Evolutionary conservation across 2,888 invertebrate genomes (phyloP), one percentile per base, ranked within the genome.

Genomic region (Leptopilina syphax): DNA sequence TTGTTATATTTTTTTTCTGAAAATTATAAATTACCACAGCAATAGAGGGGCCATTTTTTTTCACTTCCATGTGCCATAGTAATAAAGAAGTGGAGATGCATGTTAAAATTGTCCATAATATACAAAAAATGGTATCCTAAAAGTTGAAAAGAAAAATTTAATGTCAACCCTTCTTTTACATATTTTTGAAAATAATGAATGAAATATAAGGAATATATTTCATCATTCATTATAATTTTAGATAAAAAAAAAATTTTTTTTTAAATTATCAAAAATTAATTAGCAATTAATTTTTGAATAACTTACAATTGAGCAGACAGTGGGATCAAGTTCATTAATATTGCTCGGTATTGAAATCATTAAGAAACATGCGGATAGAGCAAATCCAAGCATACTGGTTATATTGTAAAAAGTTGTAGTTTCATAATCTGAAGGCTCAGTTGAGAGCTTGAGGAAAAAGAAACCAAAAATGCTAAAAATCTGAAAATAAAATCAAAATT

Each of bases 401-500:
- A 73, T 13, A 13, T 73, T 73, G 57, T 73, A 73, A 73, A 73
- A 73, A 12, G 73, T 73, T 57, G 73, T 73, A n/a, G 54, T 73
- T n/a, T 73, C 73, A 57, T 73, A 73, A 7, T 73, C 73, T 13
- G n/a, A 54, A 27, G 73, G 57, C 1, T 73, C 73, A 9, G 57
- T 57, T 73, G 73, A 8, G 3, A 73, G 73, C 27, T 73, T 73
- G 9, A 73, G 73, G 10, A 73, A 73, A 57, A 73, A 73, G 34
- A 73, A 73, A 34, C 73, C 73, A 73, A 73, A 73, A n/a, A 73
- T 57, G 34, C 41, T 73, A 57, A 57, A 73, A 73, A 73, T 73
- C 73, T 73, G 57, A 57, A 57, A 70, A 57, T 5, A 10, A 68
- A 3, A 4, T 7, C 7, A 50, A 68, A 60, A 18, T 18, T 60